Base-by-base conservation (phyloP, 2,113 vertebrate genomes). In the Sturnira hondurensis region DNA sequence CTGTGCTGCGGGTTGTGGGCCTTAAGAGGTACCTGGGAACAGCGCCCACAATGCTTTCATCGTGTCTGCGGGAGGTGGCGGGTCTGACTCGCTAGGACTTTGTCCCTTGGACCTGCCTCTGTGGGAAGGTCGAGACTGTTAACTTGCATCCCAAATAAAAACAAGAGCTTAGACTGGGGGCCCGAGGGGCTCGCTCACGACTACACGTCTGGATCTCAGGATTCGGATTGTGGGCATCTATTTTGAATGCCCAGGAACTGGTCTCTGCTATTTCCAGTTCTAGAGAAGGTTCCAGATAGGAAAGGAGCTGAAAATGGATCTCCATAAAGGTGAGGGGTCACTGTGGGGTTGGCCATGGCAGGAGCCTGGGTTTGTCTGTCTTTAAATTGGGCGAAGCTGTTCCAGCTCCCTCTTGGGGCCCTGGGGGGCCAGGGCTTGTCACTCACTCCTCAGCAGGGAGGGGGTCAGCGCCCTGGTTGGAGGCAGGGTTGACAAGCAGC, bases 171-270 rank as follows among this genome's bases (percentile, higher is more conserved):
- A 1, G 33, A 43, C 14, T 1, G 13, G 65, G 56, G 43, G 7
- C 33, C 50, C 0, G 5, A 36, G 86, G 28, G 26, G 5, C 19
- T 52, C 17, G 16, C 22, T 52, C 19, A 0, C 0, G 31, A 50
- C 41, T 22, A 2, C 0, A 26, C 0, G n/a, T 7, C 0, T 0
- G 20, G 28, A 33, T 11, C 80, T 71, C 17, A 0, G 38, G 24
- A 8, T 19, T 15, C 19, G 33, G 26, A 13, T 28, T n/a, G 63
- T 68, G 36, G 36, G 15, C 45, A 13, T 71, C 78, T 86, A 0
- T 41, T 61, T 26, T 24, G 80, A 54, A 17, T 4, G 20, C 15
- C 41, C 47, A 24, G 50, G 45, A 20, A 2, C 17, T 14, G 2
- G 4, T 14, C 50, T 80, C 58, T 71, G 56, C 38, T 47, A 2